Evolutionary conservation across 2,113 vertebrate species (phyloP).

Genomic region (Danio rerio): DNA sequence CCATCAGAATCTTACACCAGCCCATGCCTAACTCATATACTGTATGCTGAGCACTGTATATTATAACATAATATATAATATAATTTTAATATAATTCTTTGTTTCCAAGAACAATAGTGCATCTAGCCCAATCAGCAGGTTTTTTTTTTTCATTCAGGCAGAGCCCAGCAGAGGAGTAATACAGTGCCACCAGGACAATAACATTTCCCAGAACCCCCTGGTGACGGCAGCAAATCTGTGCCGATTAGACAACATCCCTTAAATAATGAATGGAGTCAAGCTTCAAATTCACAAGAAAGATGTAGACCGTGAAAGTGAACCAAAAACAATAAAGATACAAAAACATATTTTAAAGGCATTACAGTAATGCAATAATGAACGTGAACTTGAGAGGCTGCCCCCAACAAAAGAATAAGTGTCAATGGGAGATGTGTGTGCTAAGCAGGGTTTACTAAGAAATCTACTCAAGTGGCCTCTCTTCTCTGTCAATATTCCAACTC

Average conservation of each 20-base stretch:
- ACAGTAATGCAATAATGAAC: constrained; percentile 27
- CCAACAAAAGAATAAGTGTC: neutral
- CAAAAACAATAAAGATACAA: neutral
- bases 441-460: constrained; percentile 40
- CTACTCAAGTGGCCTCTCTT: constrained; percentile 48
- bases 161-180: constrained; percentile 7
- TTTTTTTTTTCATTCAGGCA: constrained; percentile 5
- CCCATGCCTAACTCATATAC: no score
- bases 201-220: constrained; percentile 51
- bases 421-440: neutral
- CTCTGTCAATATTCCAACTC: constrained; percentile 58
- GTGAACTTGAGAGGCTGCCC: neutral
- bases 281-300: constrained; percentile 40
- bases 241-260: constrained; percentile 43
- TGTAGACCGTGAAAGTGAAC: constrained; percentile 10
- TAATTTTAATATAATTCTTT: no score
- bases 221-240: constrained; percentile 51
- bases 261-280: constrained; percentile 46
- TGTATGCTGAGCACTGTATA: no score
- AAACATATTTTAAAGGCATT: neutral
- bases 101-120: neutral
- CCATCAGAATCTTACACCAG: no score
- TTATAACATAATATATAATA: no score
- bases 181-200: constrained; percentile 44
- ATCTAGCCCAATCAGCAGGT: constrained; percentile 25